These are phyloP conservation scores for Anguilla marmorata DNA, from an alignment of 2,797 vertebrate species.

Conservation along the genomic window DNA sequence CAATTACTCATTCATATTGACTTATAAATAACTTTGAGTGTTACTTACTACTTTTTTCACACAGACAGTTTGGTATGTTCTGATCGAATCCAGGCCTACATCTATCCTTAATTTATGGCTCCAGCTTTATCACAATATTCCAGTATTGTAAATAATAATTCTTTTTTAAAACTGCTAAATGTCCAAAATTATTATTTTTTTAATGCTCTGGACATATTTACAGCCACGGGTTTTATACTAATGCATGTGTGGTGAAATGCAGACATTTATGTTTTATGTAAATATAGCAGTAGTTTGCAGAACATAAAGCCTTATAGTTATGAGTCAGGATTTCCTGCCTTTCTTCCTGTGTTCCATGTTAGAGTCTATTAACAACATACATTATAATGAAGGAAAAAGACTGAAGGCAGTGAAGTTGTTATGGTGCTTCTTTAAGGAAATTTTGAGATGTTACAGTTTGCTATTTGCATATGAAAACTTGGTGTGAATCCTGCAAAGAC, in stretches of 20 bases:
- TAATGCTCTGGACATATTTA: background rate
- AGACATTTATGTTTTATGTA: background rate
- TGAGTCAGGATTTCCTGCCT: constrained; percentile 24
- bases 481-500: background rate
- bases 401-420: background rate
- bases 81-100: background rate
- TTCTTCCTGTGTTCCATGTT: constrained; percentile 15
- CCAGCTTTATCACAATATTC: background rate
- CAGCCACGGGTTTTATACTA: background rate
- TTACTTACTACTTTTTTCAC: background rate
- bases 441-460: background rate
- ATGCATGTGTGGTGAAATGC: background rate
- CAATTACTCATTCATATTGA: background rate
- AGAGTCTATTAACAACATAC: background rate
- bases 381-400: constrained; percentile 11
- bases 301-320: background rate
- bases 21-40: background rate
- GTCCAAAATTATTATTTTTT: background rate
- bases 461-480: background rate
- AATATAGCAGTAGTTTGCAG: background rate
- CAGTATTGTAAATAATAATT: background rate
- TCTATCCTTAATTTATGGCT: background rate
- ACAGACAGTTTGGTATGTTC: background rate
- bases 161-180: background rate
- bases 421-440: background rate